Evolutionary conservation across 2,113 vertebrate species (phyloP).

Genomic region (Semicossyphus pulcher): DNA sequence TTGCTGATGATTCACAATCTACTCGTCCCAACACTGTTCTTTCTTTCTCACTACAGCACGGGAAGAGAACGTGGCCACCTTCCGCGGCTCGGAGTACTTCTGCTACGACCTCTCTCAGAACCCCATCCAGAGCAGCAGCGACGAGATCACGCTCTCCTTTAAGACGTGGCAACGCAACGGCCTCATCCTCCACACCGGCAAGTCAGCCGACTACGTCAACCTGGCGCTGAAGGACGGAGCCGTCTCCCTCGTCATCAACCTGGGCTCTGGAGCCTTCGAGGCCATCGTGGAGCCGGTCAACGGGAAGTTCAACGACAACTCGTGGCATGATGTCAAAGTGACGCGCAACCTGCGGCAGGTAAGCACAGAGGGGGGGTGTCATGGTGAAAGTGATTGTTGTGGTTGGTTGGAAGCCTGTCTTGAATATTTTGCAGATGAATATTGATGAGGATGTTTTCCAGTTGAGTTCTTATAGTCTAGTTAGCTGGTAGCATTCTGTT

Average conservation of each 20-base stretch:
- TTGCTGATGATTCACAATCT: neutral
- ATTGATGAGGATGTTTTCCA: too few species aligned
- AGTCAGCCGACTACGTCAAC: slow-evolving; percentile 99
- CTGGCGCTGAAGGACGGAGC: slow-evolving; percentile 97
- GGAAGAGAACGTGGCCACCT: slow-evolving; percentile 97
- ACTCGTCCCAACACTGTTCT: neutral
- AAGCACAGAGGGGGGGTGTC: slow-evolving; percentile 64
- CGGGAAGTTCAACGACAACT: slow-evolving; percentile 98
- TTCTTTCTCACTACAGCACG: slow-evolving; percentile 80
- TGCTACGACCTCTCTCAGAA: slow-evolving; percentile 99
- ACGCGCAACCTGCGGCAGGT: slow-evolving; percentile 99
- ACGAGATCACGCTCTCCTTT: slow-evolving; percentile 98
- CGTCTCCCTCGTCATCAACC: slow-evolving; percentile 97
- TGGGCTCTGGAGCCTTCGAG: slow-evolving; percentile 98
- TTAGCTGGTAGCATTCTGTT: too few species aligned
- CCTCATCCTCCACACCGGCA: slow-evolving; percentile 97
- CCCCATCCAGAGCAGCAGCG: slow-evolving; percentile 99
- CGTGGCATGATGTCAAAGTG: slow-evolving; percentile 99
- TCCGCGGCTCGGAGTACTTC: slow-evolving; percentile 97
- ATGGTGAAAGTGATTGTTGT: too few species aligned
- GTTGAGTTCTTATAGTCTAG: too few species aligned
- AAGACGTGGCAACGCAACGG: slow-evolving; percentile 98
- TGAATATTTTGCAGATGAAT: too few species aligned
- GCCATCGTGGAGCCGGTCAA: slow-evolving; percentile 98
- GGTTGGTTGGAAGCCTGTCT: too few species aligned